Percentiles rank a stretch among this genome's conserved stretches.
Conservation (phyloP, 92 coral and sea anemone genomes). For the Diadumene lineata region DNA sequence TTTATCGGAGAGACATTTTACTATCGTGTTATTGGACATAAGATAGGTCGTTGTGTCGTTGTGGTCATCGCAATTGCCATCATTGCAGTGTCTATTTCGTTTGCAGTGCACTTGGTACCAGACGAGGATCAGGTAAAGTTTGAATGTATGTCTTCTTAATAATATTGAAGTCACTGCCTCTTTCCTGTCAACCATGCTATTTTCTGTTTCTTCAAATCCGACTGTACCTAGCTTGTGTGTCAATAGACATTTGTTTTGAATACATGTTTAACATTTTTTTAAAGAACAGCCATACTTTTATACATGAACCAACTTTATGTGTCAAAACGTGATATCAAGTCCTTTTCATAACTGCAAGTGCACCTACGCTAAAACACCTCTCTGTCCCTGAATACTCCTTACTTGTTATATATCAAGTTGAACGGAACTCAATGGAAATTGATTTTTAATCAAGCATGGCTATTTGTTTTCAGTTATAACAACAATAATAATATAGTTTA, state of each 20-base stretch:
- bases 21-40: conserved; percentile 43
- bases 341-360: too few relatives aligned
- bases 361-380: too few relatives aligned
- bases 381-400: too few relatives aligned
- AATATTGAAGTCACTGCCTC: neutral
- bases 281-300: neutral
- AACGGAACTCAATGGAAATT: too few relatives aligned
- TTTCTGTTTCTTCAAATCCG: neutral
- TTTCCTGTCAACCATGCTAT: neutral
- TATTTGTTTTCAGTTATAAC: too few relatives aligned
- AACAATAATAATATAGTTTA: too few relatives aligned
- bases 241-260: neutral
- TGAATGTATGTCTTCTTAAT: neutral
- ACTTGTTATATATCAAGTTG: too few relatives aligned
- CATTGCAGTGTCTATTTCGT: conserved; percentile 40
- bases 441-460: too few relatives aligned
- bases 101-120: conserved; percentile 43
- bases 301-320: neutral
- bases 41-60: conserved; percentile 45
- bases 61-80: conserved; percentile 39
- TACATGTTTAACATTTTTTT: neutral
- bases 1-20: conserved; percentile 52
- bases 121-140: conserved; percentile 61
- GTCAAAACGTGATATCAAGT: too few relatives aligned
- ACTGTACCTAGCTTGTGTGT: neutral